These are phyloP conservation scores for Indicator indicator DNA, from an alignment of 2,113 vertebrate species.

Conservation along the genomic window DNA sequence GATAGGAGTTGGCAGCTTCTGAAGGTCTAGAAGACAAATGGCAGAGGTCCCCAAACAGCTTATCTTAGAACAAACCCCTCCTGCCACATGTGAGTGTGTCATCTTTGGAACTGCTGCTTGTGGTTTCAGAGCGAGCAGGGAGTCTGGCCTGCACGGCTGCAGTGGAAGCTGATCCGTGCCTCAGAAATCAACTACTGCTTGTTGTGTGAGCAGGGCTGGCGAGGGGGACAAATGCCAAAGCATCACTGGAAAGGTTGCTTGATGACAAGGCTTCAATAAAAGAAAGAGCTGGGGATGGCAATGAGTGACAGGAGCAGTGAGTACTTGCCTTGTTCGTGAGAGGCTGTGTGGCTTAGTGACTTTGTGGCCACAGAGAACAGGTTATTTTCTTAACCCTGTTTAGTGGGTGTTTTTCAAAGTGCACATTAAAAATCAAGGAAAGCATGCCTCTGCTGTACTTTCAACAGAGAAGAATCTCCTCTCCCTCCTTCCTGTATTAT, in stretches of 20 bases:
- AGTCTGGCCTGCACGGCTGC: neutral
- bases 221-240: neutral
- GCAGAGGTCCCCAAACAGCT: neutral
- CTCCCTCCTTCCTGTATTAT: neutral
- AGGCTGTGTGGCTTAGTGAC: neutral
- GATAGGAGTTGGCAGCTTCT: neutral
- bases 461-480: neutral
- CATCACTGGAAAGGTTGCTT: neutral
- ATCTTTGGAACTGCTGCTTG: neutral
- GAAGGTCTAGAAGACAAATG: neutral
- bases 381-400: neutral
- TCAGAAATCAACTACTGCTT: neutral
- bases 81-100: neutral
- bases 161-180: neutral
- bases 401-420: neutral
- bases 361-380: neutral
- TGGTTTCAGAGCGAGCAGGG: neutral
- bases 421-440: neutral
- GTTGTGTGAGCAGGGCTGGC: rapidly evolving
- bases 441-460: neutral
- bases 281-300: neutral
- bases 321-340: neutral
- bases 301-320: neutral
- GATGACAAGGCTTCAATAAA: neutral
- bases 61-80: neutral